These are phyloP conservation scores for Mesorhabditis belari DNA, from an alignment of 2,888 invertebrate genomes.

Conservation along the genomic window DNA sequence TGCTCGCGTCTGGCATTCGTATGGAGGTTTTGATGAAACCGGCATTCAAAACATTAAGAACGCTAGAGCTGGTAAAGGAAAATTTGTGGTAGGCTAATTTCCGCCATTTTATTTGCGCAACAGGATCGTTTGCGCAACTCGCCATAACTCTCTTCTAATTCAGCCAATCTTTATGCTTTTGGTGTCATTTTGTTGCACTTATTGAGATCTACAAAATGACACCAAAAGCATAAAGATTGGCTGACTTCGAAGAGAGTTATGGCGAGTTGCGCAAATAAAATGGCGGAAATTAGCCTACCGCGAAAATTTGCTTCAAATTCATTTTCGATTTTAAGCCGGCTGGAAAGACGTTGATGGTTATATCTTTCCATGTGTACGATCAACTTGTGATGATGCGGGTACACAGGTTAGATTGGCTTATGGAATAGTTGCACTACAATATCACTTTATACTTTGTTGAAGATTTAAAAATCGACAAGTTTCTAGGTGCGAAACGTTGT, in stretches of 20 bases:
- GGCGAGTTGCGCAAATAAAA: no score
- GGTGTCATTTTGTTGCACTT: no score
- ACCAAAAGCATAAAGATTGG: no score
- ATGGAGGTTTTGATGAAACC: slow-evolving; percentile 23
- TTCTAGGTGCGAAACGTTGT: slow-evolving; percentile 5
- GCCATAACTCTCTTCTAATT: no score
- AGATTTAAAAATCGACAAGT: background rate
- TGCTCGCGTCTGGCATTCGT: slow-evolving; percentile 23
- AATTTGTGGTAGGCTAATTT: no score
- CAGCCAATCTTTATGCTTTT: no score
- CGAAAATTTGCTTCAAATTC: no score
- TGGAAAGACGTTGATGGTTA: slow-evolving; percentile 22
- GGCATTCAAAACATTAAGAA: slow-evolving; percentile 35
- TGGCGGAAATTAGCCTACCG: no score
- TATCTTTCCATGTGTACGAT: slow-evolving; percentile 21
- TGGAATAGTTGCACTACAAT: background rate
- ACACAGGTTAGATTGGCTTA: slow-evolving; percentile 5
- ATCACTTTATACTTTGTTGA: background rate
- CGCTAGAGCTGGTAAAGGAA: slow-evolving; percentile 22
- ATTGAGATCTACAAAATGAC: no score
- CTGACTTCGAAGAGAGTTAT: no score
- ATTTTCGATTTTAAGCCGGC: slow-evolving; percentile 9
- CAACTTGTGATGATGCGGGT: slow-evolving; percentile 14
- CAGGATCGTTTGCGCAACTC: no score
- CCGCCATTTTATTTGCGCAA: no score